These are phyloP conservation scores for Plagodis dolabraria DNA, from an alignment of 2,888 invertebrate species.

Conservation along the genomic window DNA sequence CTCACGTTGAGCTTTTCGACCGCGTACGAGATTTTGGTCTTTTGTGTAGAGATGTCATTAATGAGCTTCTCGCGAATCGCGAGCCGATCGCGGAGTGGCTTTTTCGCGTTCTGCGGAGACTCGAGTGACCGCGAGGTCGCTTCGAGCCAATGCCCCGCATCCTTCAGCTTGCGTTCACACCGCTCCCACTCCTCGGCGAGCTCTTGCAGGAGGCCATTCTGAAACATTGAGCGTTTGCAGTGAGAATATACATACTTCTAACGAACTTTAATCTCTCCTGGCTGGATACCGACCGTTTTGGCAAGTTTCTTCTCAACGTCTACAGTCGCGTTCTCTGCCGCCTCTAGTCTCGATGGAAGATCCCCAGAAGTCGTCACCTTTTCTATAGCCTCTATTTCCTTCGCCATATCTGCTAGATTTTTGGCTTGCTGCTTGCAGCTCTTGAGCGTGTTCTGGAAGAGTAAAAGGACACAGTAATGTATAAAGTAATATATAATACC, in stretches of 20 bases:
- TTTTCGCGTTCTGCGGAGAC: conserved; percentile 93
- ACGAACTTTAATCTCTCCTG: too few species aligned
- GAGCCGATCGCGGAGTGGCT: conserved; percentile 94
- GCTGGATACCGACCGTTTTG: conserved; percentile 88
- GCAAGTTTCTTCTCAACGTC: conserved; percentile 93
- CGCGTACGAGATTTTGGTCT: conserved; percentile 94
- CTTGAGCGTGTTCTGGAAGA: conserved; percentile 91
- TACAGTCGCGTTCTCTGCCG: conserved; percentile 94
- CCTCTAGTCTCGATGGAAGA: conserved; percentile 92
- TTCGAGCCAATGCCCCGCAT: conserved; percentile 95
- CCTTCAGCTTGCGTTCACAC: conserved; percentile 96
- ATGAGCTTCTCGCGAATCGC: conserved; percentile 93
- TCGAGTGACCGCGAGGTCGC: conserved; percentile 91
- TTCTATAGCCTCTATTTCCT: conserved; percentile 93
- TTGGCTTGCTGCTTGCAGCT: conserved; percentile 95
- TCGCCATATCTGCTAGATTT: conserved; percentile 95
- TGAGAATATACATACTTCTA: too few species aligned
- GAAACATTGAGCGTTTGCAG: conserved; percentile 51
- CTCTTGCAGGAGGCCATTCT: conserved; percentile 95
- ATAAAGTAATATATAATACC: too few species aligned
- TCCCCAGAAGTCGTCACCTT: conserved; percentile 94
- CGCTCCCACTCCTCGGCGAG: conserved; percentile 98
- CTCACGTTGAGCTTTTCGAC: conserved; percentile 95
- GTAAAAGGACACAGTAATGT: conserved; percentile 19
- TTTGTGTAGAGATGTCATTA: conserved; percentile 94